Base-by-base conservation (phyloP, 2,888 invertebrate species). In the Galerucella calmariensis region DNA sequence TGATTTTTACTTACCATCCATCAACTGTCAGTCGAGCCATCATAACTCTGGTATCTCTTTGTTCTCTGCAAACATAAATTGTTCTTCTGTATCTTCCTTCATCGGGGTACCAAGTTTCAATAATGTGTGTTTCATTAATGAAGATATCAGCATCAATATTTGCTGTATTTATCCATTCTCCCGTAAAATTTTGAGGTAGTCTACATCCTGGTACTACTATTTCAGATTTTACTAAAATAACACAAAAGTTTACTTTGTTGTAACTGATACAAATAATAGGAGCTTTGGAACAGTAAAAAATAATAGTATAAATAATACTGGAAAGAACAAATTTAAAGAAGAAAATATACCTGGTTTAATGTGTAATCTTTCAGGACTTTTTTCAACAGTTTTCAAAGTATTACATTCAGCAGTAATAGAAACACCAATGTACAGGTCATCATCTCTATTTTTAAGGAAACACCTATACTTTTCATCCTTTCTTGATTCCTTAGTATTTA, bases 11-110 rank as follows among this genome's bases (percentile, higher is more conserved):
- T 85, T 87, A 94, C 94, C 94, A 95, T 88, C 97, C 98, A 86
- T 98, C 98, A 0, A 98, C 97, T 0, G 97, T 97, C 10, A 98
- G 91, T 75, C 98, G 91, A 0, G 98, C 97, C 96, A 99, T 97
- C 94, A 99, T 96, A 73, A 95, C 94, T 79, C 98, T 90, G 48
- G 94, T 92, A 81, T 97, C 98, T 77, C 97, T 91, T 80, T 95
- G 95, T 88, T 98, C 97, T 77, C 95, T 93, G 88, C 99, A 99
- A 11, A 97, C 95, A 86, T 97, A 98, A 84, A 97, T 96, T 0
- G 97, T 97, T 82, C 92, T 92, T 81, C 96, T 91, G 86, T 92
- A 96, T 82, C 97, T 91, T 0, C 95, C 95, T 83, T 95, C 95
- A 87, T 98, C 98, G 0, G 98, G 97, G 87, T 95, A 95, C 88